These are phyloP conservation scores for Dasypolia templi DNA, from an alignment of 2,888 invertebrate genomes.

Conservation along the genomic window DNA sequence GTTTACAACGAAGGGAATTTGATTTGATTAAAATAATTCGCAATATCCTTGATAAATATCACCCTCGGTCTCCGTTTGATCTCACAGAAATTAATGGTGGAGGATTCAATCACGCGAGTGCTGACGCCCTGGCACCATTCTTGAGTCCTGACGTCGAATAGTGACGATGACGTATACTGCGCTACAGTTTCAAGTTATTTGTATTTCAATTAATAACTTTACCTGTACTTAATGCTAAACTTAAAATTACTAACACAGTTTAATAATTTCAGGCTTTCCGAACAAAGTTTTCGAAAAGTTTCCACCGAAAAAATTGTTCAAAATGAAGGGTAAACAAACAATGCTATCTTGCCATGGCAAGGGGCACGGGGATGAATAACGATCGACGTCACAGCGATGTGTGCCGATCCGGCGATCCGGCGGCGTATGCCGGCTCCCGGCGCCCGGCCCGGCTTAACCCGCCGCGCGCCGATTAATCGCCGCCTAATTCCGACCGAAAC, in stretches of 20 bases:
- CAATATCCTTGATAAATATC: slow-evolving; percentile 91
- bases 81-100: slow-evolving; percentile 89
- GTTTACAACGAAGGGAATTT: slow-evolving; percentile 91
- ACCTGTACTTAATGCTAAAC: background rate
- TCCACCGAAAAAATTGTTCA: slow-evolving; percentile 57
- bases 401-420: slow-evolving; percentile 84
- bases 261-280: background rate
- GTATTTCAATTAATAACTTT: slow-evolving; percentile 7
- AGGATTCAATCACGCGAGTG: slow-evolving; percentile 90
- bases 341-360: slow-evolving; percentile 80
- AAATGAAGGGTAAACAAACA: slow-evolving; percentile 81
- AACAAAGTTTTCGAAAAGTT: slow-evolving; percentile 36
- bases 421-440: slow-evolving; percentile 67
- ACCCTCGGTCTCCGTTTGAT: slow-evolving; percentile 90
- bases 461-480: slow-evolving; percentile 88
- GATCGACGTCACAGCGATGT: slow-evolving; percentile 89
- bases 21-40: slow-evolving; percentile 91
- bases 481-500: slow-evolving; percentile 88
- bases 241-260: background rate
- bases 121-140: slow-evolving; percentile 79
- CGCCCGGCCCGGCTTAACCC: slow-evolving; percentile 84
- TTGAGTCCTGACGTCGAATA: slow-evolving; percentile 75
- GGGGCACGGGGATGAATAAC: slow-evolving; percentile 88
- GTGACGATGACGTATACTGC: slow-evolving; percentile 59
- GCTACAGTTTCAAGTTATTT: slow-evolving; percentile 26